Evolutionary conservation across 2,888 invertebrate genomes (phyloP), one percentile per base, ranked within the genome.

Genomic region (Leptopterna dolabrata): DNA sequence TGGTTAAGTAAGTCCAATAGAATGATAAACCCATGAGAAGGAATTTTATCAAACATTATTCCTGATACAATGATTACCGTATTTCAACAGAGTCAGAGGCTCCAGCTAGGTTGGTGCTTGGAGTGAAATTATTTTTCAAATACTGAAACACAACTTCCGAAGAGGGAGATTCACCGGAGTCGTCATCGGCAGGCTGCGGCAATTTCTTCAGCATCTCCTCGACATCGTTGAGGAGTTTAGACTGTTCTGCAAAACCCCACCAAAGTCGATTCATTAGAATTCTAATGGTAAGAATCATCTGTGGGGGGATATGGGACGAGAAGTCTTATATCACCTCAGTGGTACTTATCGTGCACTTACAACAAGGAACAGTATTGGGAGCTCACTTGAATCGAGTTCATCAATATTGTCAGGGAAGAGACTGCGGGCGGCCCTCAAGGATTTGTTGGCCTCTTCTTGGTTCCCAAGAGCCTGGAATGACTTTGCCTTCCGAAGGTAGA

Each of bases 401-500:
- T 70, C 70, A 27, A 41, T 30, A 24, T 83, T 83, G 30, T 11
- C 51, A 29, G 76, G 85, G 73, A 85, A 47, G 14, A 85, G 29
- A 27, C 29, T n/a, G 29, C 47, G 45, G 16, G 76, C 85, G 9
- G 27, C 7, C 4, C n/a, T 29, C 24, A 86, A 36, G 16, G 55
- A 86, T 45, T 73, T 51, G 55, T 51, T 81, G 41, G 81, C 76
- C 14, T 51, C 82, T 9, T 16, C 43, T 7, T 29, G 29, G 24
- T 87, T 41, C 43, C 82, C 51, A 29, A 82, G 19, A 0, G 36
- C 82, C 41, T 73, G 29, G 19, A 90, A 78, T 45, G 89, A 84
- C 47, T 89, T 89, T 55, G 84, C 89, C 88, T 90, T 90, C 27
- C 96, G 93, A 24, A 95, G 91, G 84, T 94, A 92, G 85, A 97